These are phyloP conservation scores for Tolypeutes matacus DNA, from an alignment of 2,797 vertebrate genomes.

Conservation along the genomic window DNA sequence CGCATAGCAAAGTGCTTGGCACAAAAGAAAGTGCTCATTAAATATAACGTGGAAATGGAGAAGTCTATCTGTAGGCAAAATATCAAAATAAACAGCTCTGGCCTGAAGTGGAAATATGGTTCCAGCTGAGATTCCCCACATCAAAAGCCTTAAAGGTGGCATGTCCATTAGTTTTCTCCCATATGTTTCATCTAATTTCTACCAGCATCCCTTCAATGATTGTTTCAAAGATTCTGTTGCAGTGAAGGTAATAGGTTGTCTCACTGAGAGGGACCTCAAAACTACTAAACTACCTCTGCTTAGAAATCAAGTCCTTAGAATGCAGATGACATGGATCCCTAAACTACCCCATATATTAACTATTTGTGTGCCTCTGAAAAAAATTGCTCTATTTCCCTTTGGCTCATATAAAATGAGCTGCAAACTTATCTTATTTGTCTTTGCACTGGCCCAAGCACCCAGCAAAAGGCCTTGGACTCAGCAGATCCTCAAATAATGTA, in stretches of 20 bases:
- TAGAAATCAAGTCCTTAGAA: neutral
- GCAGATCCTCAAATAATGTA: neutral
- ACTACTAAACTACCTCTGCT: neutral
- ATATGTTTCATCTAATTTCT: rapidly evolving
- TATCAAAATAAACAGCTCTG: neutral
- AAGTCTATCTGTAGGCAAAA: neutral
- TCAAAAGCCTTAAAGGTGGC: no score
- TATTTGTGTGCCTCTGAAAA: neutral
- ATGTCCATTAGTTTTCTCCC: neutral
- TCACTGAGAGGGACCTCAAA: neutral
- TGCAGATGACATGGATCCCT: rapidly evolving
- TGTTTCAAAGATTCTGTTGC: neutral
- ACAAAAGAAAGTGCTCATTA: neutral
- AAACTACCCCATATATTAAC: neutral
- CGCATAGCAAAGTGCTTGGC: neutral
- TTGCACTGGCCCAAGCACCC: neutral
- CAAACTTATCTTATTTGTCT: neutral
- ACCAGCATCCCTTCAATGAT: no score
- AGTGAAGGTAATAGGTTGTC: no score
- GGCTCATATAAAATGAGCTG: neutral
- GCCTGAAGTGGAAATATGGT: neutral
- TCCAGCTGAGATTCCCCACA: no score
- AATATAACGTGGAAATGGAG: neutral
- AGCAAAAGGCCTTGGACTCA: neutral
- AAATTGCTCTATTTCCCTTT: slow-evolving; percentile 1